These are phyloP conservation scores for Saguinus imperator DNA, from an alignment of 2,113 vertebrate species.

Conservation along the genomic window DNA sequence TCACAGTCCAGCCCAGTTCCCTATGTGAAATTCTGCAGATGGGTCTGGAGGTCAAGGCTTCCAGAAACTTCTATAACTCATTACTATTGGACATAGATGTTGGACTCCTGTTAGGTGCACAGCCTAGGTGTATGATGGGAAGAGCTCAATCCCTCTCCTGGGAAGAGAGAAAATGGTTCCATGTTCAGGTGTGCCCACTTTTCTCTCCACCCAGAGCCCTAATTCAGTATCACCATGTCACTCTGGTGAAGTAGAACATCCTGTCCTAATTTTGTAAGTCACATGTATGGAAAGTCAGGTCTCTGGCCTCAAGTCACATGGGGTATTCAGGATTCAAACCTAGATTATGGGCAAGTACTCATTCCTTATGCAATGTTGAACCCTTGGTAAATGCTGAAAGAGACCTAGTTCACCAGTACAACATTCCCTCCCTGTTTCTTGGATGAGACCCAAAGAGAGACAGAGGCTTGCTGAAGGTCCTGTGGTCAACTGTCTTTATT, in stretches of 20 bases:
- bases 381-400: not conserved
- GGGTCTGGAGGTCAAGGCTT: not conserved
- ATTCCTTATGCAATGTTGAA: accelerated
- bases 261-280: not conserved
- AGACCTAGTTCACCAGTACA: not conserved
- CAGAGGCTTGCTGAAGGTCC: not conserved
- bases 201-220: not conserved
- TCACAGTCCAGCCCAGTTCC: accelerated
- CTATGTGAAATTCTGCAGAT: not conserved
- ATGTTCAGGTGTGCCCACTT: accelerated
- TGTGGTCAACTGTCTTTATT: not conserved
- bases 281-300: not conserved
- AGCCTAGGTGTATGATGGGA: not conserved
- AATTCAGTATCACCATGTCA: not conserved
- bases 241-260: not conserved
- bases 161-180: not conserved
- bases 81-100: not conserved
- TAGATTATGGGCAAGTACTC: not conserved
- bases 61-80: not conserved
- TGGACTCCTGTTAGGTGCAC: not conserved
- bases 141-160: not conserved
- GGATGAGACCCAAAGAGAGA: not conserved
- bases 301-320: not conserved
- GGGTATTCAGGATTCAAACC: not conserved
- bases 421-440: accelerated